These are phyloP conservation scores for Leptinotarsa peninsularis DNA, from an alignment of 2,888 invertebrate genomes.

Conservation along the genomic window DNA sequence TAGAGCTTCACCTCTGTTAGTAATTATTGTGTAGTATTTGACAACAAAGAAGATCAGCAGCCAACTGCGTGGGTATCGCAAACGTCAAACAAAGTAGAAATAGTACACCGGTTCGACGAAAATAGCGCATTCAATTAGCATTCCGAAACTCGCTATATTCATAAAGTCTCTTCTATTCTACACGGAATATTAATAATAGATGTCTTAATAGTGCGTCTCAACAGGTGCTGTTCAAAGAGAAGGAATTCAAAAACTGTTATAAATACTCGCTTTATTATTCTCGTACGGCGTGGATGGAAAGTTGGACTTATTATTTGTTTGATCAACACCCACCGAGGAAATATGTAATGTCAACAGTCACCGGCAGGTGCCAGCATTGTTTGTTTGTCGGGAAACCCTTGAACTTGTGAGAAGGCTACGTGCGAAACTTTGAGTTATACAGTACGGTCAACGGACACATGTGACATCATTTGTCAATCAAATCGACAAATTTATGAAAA, in stretches of 20 bases:
- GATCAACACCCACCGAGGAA: background rate
- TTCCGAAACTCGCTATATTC: constrained; percentile 8
- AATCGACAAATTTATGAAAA: too few relatives aligned
- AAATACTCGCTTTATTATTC: background rate
- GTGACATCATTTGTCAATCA: too few relatives aligned
- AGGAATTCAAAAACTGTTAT: background rate
- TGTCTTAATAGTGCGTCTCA: background rate
- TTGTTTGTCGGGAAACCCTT: background rate
- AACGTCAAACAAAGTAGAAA: constrained; percentile 11
- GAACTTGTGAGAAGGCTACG: background rate
- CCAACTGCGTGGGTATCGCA: constrained; percentile 10
- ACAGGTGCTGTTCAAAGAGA: constrained; percentile 5
- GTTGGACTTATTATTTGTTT: background rate
- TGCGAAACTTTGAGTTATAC: too few relatives aligned
- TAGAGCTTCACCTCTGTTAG: constrained; percentile 4
- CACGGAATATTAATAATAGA: constrained; percentile 13
- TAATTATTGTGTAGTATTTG: constrained; percentile 9
- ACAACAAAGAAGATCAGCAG: constrained; percentile 9
- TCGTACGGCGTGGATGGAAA: background rate
- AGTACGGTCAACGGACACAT: too few relatives aligned
- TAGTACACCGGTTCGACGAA: background rate
- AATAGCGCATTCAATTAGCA: constrained; percentile 15
- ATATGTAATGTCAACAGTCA: background rate
- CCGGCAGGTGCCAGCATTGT: constrained; percentile 13
- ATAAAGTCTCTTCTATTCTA: background rate